A percentile compares a stretch with the other conserved stretches of the same genome.
phyloP scores from a whole-genome alignment of 2,113 vertebrate species.

The Macheiramphus alcinus region DNA sequence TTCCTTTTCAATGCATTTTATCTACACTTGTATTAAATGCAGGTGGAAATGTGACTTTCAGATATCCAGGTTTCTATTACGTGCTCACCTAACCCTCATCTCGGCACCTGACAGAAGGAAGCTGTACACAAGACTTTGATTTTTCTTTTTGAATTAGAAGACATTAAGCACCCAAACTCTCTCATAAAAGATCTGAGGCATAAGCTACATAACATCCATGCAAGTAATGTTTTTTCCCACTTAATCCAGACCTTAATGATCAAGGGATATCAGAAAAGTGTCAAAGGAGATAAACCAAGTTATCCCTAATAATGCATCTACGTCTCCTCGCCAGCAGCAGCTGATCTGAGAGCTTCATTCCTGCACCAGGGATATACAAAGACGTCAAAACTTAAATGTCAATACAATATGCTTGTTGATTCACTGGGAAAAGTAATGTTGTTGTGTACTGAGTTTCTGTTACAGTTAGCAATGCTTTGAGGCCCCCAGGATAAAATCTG shows the following conservation, averaged over 20 bases:
- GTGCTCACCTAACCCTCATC: not conserved
- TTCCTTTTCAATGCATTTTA: not conserved
- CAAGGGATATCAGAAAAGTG: slow-evolving; percentile 29
- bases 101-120: slow-evolving; percentile 26
- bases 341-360: slow-evolving; percentile 36
- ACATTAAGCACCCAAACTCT: slow-evolving; percentile 27
- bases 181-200: slow-evolving; percentile 46
- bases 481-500: not conserved
- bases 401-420: not conserved
- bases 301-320: slow-evolving; percentile 29
- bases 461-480: not conserved
- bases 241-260: slow-evolving; percentile 42
- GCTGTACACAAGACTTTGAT: slow-evolving; percentile 33
- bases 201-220: not conserved
- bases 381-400: slow-evolving; percentile 11
- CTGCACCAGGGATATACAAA: not conserved
- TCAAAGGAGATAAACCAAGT: slow-evolving; percentile 44
- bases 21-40: not conserved
- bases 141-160: slow-evolving; percentile 44
- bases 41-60: slow-evolving; percentile 44
- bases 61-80: not conserved
- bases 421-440: not conserved
- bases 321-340: not conserved
- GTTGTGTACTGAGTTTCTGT: not conserved
- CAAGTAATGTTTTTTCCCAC: slow-evolving; percentile 17